phyloP scores from a whole-genome alignment of 2,797 vertebrate genomes.

The Pipistrellus kuhlii region DNA sequence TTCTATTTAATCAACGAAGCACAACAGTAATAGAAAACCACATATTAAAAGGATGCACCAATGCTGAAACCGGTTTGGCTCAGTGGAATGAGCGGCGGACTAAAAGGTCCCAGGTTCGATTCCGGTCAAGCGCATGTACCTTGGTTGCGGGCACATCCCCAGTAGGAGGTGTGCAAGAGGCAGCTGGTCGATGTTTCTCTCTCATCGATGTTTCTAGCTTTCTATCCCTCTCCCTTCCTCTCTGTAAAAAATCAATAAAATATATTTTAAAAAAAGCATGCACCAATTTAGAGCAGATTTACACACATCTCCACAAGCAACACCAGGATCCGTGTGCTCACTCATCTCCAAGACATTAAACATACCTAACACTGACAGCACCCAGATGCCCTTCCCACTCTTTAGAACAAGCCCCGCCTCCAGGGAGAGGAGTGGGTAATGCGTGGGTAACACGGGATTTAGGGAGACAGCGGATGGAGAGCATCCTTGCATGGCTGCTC shows the following conservation, averaged over 20 bases:
- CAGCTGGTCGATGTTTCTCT: no score
- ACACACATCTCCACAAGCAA: background rate
- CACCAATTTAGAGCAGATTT: background rate
- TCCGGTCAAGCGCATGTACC: no score
- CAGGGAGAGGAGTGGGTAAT: background rate
- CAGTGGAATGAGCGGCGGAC: no score
- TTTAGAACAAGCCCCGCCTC: background rate
- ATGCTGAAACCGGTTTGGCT: background rate
- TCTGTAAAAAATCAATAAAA: no score
- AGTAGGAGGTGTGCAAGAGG: no score
- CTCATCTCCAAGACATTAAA: background rate
- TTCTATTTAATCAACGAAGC: background rate
- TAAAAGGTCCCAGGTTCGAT: no score
- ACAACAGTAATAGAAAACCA: background rate
- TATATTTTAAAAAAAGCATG: no score
- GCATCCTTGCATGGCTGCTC: background rate
- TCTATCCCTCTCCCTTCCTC: no score
- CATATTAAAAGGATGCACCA: background rate
- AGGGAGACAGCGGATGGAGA: background rate
- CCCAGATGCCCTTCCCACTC: background rate
- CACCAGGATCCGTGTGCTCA: background rate
- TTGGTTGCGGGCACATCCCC: no score
- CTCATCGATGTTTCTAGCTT: no score
- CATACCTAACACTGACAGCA: background rate
- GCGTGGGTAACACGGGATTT: background rate